Base-by-base conservation (phyloP, 2,888 invertebrate species). In the Desoria tigrina region DNA sequence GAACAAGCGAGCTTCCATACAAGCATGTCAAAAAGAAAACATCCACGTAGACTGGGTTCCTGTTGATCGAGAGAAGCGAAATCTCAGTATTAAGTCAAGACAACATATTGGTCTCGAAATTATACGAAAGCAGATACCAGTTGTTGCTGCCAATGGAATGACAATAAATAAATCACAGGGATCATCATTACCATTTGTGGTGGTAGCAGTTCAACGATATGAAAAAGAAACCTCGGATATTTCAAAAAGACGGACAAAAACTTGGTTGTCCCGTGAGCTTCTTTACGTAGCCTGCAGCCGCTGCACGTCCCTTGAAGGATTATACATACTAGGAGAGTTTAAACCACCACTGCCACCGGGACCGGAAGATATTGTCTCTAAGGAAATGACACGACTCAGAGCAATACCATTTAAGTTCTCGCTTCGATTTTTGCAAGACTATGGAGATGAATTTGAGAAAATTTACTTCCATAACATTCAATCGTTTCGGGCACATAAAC, bases 81-180 rank as follows among this genome's bases (percentile, higher is more conserved):
- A 28, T 14, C 23, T 68, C 2, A n/a, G 23, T 24, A n/a, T n/a
- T n/a, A 28, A 16, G 21, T 23, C 37, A 4, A 42, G 56, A 42
- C 18, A 26, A 7, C 27, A 61, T 42, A 28, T 50, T 18, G 45
- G 62, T 23, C 14, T 49, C 14, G 14, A 61, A 49, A 28, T 65
- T n/a, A 16, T 49, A 24, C 23, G 73, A 45, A 57, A 23, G 3
- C 74, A 76, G 59, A 74, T 76, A 57, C 76, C 74, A 14, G 18
- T 76, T 2, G 55, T 69, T n/a, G 27, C 68, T 1, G 74, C 74
- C 1, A 71, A 76, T 60, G 73, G 64, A 16, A 71, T 74, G 27
- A 76, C 76, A 0, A 68, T 76, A 28, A 45, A 63, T 7, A 76
- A 76, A 58, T 49, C 66, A 1, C 76, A 76, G 65, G 76, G 76